Evolutionary conservation across 2,113 vertebrate species (phyloP).

Genomic region (Lophius piscatorius): DNA sequence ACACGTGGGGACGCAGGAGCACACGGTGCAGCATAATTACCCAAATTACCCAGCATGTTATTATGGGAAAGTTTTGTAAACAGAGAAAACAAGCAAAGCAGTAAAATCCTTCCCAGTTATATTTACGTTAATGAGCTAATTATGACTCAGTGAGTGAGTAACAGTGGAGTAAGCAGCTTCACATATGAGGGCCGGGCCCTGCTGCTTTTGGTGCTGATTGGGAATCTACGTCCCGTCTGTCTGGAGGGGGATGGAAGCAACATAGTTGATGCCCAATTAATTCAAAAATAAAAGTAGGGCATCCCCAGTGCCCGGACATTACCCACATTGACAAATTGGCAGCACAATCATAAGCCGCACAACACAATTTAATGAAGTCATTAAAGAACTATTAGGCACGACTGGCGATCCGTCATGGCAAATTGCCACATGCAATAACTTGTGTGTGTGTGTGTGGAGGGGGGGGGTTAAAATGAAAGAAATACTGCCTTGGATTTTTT

Average conservation of each 20-base stretch:
- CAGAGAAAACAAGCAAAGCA: constrained; percentile 16
- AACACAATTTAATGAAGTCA: constrained; percentile 87
- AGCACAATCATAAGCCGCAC: constrained; percentile 84
- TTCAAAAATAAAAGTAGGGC: constrained; percentile 81
- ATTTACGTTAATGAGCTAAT: constrained; percentile 20
- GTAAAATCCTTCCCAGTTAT: not conserved
- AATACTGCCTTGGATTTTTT: constrained; percentile 51
- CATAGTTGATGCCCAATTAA: constrained; percentile 76
- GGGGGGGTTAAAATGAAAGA: constrained; percentile 53
- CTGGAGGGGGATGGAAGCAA: constrained; percentile 31
- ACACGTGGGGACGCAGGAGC: not conserved
- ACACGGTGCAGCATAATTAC: not conserved
- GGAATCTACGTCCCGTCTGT: constrained; percentile 37
- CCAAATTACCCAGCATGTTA: not conserved
- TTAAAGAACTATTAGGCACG: constrained; percentile 79
- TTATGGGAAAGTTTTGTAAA: not conserved
- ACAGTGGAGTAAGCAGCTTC: constrained; percentile 17
- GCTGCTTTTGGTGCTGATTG: constrained; percentile 32
- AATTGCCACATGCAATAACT: constrained; percentile 77
- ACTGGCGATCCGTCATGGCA: constrained; percentile 75
- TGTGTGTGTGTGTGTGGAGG: constrained; percentile 16
- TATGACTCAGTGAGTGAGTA: constrained; percentile 13
- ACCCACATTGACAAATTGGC: constrained; percentile 85
- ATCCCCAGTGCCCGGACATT: constrained; percentile 77
- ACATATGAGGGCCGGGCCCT: constrained; percentile 33